Percentiles rank a stretch among this genome's conserved stretches.
Conservation (phyloP, 2,888 invertebrate species). For the Trisateles emortualis region DNA sequence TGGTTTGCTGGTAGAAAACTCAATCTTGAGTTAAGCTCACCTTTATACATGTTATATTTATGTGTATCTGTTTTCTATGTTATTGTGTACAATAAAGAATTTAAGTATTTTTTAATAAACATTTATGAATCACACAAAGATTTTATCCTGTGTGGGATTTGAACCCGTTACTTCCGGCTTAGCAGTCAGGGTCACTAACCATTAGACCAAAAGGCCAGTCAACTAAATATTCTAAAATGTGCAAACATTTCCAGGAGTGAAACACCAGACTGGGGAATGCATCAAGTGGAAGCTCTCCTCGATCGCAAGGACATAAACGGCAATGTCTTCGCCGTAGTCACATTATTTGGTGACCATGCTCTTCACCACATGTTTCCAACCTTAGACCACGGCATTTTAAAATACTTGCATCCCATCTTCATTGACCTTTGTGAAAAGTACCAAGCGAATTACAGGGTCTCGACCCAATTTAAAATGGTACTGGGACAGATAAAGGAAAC, state of each 20-base stretch:
- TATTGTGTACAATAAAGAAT: too few relatives aligned
- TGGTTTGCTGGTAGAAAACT: too few relatives aligned
- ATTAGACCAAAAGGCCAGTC: too few relatives aligned
- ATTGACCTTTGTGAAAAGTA: slow-evolving; percentile 81
- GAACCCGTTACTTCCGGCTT: too few relatives aligned
- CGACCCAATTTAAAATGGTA: slow-evolving; percentile 87
- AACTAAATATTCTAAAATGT: background rate
- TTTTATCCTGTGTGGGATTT: too few relatives aligned
- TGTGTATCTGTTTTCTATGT: too few relatives aligned
- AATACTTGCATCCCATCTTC: slow-evolving; percentile 86
- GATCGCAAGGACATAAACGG: slow-evolving; percentile 90
- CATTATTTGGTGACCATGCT: slow-evolving; percentile 91
- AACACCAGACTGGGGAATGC: slow-evolving; percentile 91
- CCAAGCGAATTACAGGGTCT: slow-evolving; percentile 67
- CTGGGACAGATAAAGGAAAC: slow-evolving; percentile 84
- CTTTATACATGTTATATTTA: too few relatives aligned
- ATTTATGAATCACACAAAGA: too few relatives aligned
- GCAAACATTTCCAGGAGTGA: slow-evolving; percentile 49
- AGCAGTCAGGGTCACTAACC: too few relatives aligned
- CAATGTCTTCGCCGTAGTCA: slow-evolving; percentile 88
- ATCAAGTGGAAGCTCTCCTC: slow-evolving; percentile 90
- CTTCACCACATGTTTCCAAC: slow-evolving; percentile 93
- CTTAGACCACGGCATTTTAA: slow-evolving; percentile 90
- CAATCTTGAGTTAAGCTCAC: too few relatives aligned
- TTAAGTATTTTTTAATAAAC: too few relatives aligned